Base-by-base conservation (phyloP, 1,140 invertebrate species). In the Anastrepha obliqua region DNA sequence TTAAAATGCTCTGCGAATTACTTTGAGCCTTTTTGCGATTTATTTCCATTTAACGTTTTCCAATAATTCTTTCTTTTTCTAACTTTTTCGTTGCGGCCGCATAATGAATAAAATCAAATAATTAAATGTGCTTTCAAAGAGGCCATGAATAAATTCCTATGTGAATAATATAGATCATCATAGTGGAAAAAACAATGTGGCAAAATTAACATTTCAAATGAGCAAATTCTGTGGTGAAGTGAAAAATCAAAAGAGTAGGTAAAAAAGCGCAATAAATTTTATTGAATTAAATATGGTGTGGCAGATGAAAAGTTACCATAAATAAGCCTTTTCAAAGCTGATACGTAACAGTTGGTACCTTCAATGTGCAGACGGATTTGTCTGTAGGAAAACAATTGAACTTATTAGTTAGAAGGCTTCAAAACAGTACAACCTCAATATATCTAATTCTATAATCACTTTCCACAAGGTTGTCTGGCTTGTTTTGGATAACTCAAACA, bases 31-130 rank as follows among this genome's bases (percentile, higher is more conserved):
- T 74, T 74, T 74, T 74, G 2, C 42, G 44, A 74, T 74, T 62
- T 62, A 62, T 62, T 62, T 62, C 4, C 2, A 62, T 11, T 62
- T 62, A 0, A 62, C 2, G 9, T 62, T 62, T n/a, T 62, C 1
- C 13, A 15, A 8, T 55, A 11, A 55, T 8, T 55, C 6, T 55
- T 55, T 55, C 6, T 55, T 55, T 11, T 39, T n/a, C 39, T 7
- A 74, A 15, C 67, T 47, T 74, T 74, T 74, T 13, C 67, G 13
- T 74, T 74, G 42, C 67, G 42, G 67, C 67, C 67, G 17, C 42
- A 74, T 74, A 74, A 74, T 74, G 67, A 74, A 74, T 74, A 74
- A 44, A 74, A 74, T 74, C 67, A 74, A 74, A 47, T 47, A 74
- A 74, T 74, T 74, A 74, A 74, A 74, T 74, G 42, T 47, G 67